A percentile compares a stretch with the other conserved stretches of the same genome.
phyloP scores from a whole-genome alignment of 2,888 invertebrate genomes.

The Clunio marinus region DNA sequence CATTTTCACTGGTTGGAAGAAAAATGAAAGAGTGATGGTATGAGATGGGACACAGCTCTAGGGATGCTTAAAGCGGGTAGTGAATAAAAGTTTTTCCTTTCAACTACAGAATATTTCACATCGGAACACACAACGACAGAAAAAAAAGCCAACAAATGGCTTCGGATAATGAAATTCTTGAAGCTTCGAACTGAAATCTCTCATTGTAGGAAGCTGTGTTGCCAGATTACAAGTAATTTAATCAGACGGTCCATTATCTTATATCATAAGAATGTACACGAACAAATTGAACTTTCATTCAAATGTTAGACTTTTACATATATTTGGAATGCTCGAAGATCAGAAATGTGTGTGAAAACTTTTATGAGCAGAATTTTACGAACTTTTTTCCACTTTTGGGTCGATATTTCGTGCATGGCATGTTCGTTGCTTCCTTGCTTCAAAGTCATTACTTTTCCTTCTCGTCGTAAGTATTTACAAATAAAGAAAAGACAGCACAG shows the following conservation, averaged over 20 bases:
- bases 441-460: not conserved
- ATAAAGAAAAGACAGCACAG: not conserved
- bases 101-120: too few relatives aligned
- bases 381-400: not conserved
- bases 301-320: not conserved
- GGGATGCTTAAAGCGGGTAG: too few relatives aligned
- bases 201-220: not conserved
- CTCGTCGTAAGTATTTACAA: not conserved
- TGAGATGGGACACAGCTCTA: too few relatives aligned
- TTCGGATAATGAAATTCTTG: too few relatives aligned
- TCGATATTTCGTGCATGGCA: constrained; percentile 19
- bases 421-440: not conserved
- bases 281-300: not conserved
- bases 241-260: not conserved
- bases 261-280: not conserved
- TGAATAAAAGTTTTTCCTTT: too few relatives aligned
- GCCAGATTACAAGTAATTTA: not conserved
- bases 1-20: too few relatives aligned
- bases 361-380: not conserved
- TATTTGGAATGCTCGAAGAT: not conserved
- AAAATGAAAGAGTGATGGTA: too few relatives aligned
- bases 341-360: not conserved
- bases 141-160: too few relatives aligned
- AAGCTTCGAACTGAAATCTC: too few relatives aligned
- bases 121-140: too few relatives aligned